phyloP scores from a whole-genome alignment of 2,113 vertebrate species.

The Dolichallabes microphthalmus region DNA sequence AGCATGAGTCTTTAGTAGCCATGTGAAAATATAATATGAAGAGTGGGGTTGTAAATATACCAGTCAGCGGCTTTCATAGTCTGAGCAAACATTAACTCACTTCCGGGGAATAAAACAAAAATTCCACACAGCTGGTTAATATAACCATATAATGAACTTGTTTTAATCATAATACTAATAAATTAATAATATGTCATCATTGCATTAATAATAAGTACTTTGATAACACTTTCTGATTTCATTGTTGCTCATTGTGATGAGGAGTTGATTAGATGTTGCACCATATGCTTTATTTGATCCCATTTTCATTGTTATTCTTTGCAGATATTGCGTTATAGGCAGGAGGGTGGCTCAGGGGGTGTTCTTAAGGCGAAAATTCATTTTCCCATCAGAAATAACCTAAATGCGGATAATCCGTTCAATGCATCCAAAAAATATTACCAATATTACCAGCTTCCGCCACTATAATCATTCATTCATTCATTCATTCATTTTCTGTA shows the following conservation, averaged over 20 bases:
- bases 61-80: background rate
- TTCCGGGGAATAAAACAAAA: background rate
- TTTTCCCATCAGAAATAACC: no score
- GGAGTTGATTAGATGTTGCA: background rate
- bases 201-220: background rate
- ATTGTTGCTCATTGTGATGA: no score
- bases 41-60: background rate
- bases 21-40: conserved; percentile 5
- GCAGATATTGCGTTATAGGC: background rate
- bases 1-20: conserved; percentile 7
- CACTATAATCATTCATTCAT: no score
- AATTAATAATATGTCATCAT: background rate
- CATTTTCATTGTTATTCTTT: background rate
- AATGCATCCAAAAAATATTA: no score
- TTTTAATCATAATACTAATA: background rate
- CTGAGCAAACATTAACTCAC: background rate
- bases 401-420: no score
- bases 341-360: no score
- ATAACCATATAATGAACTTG: background rate
- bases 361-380: no score
- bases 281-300: background rate
- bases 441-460: no score
- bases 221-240: background rate
- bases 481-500: no score
- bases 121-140: background rate